Percentiles rank a stretch among this genome's conserved stretches.
These are phyloP conservation scores for Leptosomus discolor DNA, from an alignment of 2,113 vertebrate genomes.

Conservation along the genomic window DNA sequence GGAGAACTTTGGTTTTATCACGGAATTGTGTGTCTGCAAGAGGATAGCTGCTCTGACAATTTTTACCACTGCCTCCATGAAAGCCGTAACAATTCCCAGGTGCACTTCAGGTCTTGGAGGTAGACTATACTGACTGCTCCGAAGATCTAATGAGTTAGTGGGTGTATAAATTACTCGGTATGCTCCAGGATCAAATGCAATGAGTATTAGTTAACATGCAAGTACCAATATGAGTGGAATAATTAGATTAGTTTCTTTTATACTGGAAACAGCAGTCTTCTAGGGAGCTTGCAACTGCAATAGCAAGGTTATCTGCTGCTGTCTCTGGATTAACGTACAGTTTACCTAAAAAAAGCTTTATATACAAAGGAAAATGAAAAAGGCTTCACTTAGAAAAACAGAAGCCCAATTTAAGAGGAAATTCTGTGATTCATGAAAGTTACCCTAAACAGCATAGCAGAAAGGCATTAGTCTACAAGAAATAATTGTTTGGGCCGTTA, in stretches of 20 bases:
- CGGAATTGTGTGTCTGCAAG: neutral
- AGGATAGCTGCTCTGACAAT: neutral
- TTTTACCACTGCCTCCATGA: neutral
- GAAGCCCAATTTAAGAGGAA: neutral
- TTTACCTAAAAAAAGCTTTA: neutral
- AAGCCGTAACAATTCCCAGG: neutral
- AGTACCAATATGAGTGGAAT: neutral
- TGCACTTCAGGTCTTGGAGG: neutral
- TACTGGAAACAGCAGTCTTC: neutral
- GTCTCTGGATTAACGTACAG: neutral
- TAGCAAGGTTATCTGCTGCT: neutral
- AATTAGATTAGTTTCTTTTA: neutral
- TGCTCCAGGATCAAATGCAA: neutral
- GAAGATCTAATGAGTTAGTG: neutral
- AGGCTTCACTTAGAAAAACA: neutral
- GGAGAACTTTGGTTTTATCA: neutral
- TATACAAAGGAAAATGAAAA: neutral
- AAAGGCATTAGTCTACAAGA: slow-evolving; percentile 34
- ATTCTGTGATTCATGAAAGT: neutral
- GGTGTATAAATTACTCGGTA: neutral
- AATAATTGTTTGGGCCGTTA: slow-evolving; percentile 54
- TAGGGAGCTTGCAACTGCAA: neutral
- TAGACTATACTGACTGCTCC: fast-evolving
- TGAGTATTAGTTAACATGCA: neutral
- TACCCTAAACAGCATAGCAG: neutral